A percentile compares a stretch with the other conserved stretches of the same genome.
phyloP scores from a whole-genome alignment of 1,140 invertebrate species.

The Hetaerina americana region DNA sequence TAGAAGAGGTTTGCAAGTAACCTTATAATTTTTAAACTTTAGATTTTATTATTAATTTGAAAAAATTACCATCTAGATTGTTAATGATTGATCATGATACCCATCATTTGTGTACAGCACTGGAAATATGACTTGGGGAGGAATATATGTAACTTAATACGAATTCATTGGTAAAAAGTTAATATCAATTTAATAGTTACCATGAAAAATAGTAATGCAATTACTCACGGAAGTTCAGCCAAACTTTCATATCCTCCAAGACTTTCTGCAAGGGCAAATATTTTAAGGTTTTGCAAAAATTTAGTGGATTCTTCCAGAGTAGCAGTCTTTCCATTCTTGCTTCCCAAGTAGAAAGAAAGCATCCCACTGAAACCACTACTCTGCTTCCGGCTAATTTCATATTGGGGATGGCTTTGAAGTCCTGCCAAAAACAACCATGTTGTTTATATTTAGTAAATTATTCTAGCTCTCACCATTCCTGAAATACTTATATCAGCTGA shows the following conservation, averaged over 20 bases:
- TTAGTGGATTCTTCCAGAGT: constrained; percentile 57
- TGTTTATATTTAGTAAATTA: constrained; percentile 1
- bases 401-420: constrained; percentile 81
- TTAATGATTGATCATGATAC: too few relatives aligned
- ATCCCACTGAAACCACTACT: constrained; percentile 86
- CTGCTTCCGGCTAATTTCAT: constrained; percentile 71
- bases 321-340: constrained; percentile 36
- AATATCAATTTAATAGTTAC: too few relatives aligned
- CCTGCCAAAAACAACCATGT: constrained; percentile 34
- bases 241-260: constrained; percentile 93
- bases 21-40: background rate
- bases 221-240: constrained; percentile 69
- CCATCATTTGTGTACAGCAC: too few relatives aligned
- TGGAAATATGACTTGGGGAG: too few relatives aligned
- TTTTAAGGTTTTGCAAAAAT: constrained; percentile 64
- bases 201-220: too few relatives aligned
- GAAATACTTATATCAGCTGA: too few relatives aligned
- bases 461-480: background rate
- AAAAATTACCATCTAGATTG: too few relatives aligned
- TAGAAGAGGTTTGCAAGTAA: too few relatives aligned
- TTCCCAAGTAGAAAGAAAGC: constrained; percentile 66
- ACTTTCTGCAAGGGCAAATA: constrained; percentile 88
- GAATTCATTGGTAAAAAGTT: too few relatives aligned
- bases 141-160: too few relatives aligned
- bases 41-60: background rate